Conservation (phyloP, 2,888 invertebrate species). For the Rhagium mordax region DNA sequence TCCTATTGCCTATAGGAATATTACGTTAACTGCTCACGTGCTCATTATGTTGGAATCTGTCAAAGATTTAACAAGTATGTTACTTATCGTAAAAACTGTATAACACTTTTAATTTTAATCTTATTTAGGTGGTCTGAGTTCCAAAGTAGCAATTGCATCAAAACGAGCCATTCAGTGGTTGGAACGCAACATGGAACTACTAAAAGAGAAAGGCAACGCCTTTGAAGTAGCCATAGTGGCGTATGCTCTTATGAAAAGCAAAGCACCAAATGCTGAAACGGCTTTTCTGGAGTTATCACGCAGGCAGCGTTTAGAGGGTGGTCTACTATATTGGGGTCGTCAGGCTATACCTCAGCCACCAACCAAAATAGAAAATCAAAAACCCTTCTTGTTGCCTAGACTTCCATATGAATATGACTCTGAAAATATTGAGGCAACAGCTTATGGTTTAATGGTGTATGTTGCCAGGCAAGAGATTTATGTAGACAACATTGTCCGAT, state of each 20-base stretch:
- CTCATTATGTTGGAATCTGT: constrained; percentile 89
- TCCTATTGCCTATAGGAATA: constrained; percentile 80
- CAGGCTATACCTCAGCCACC: constrained; percentile 86
- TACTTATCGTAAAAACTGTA: not conserved
- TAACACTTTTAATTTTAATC: not conserved
- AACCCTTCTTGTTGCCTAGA: constrained; percentile 90
- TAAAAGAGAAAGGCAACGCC: constrained; percentile 81
- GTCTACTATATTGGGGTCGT: constrained; percentile 89
- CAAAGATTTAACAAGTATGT: constrained; percentile 78
- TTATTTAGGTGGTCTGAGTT: constrained; percentile 76
- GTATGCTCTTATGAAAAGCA: constrained; percentile 87
- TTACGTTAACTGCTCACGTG: constrained; percentile 94
- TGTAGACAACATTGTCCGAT: constrained; percentile 86
- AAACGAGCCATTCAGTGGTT: constrained; percentile 85
- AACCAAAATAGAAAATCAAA: constrained; percentile 90
- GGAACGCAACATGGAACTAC: constrained; percentile 84
- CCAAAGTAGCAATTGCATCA: constrained; percentile 83
- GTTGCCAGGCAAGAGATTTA: constrained; percentile 87
- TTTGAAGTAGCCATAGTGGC: constrained; percentile 92
- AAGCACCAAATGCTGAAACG: constrained; percentile 88
- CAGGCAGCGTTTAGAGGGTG: constrained; percentile 74
- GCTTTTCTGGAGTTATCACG: constrained; percentile 82
- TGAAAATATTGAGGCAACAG: constrained; percentile 93
- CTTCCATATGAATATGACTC: constrained; percentile 91
- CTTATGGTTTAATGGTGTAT: constrained; percentile 92